Evolutionary conservation across 1,140 invertebrate species (phyloP), one percentile per base, ranked within the genome.

Genomic region (Eurosta solidaginis): DNA sequence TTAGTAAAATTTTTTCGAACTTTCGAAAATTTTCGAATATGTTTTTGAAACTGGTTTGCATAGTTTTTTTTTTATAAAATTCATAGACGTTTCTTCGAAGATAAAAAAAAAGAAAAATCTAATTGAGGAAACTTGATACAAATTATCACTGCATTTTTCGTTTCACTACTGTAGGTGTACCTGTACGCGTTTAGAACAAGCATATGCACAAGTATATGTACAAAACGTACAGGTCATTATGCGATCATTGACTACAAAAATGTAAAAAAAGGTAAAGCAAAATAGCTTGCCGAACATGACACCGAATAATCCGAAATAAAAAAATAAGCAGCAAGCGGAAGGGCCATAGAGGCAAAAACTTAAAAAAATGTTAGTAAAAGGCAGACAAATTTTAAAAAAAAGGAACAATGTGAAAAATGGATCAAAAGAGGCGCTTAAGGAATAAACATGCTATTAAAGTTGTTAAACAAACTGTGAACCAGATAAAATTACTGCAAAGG

Each of bases 381-480:
- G 50, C 22, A 54, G 22, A 6, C 22, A 27, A 54, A 20, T 54
- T n/a, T n/a, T n/a, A n/a, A n/a, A n/a, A n/a, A n/a, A n/a, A n/a
- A n/a, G n/a, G n/a, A n/a, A n/a, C n/a, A n/a, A n/a, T n/a, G n/a
- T 1, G 20, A 54, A 27, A 52, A 4, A 36, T 7, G 10, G 17
- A 14, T 27, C 33, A 63, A 25, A 63, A 36, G 33, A 33, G 17
- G 33, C 33, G 59, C 45, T 14, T 40, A 68, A 40, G 20, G 59
- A 33, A 33, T 59, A 59, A 59, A 33, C 54, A 22, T 54, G 50
- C 50, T 22, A 54, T 54, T 63, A 33, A 40, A n/a, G 33, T 33
- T 68, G 59, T 68, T 20, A 68, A 68, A 68, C 59, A 68, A 68
- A 40, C 59, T 68, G 59, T 68, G 59, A 68, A 68, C 59, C 33